These are phyloP conservation scores for Limnodromus scolopaceus DNA, from an alignment of 2,797 vertebrate genomes.

Conservation along the genomic window DNA sequence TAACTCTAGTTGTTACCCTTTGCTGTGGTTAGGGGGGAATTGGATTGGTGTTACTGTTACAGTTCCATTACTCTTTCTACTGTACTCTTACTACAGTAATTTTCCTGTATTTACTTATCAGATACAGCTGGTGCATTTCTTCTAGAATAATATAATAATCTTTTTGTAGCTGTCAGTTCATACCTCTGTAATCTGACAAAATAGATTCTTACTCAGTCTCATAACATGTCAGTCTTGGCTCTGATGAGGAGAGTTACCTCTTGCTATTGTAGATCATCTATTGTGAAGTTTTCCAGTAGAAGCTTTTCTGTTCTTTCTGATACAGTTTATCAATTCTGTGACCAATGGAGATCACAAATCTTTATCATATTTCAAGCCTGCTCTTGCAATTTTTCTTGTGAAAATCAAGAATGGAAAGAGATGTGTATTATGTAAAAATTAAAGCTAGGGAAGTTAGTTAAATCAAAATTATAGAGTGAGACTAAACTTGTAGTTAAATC, in stretches of 20 bases:
- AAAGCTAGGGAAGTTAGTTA: neutral
- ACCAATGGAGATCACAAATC: neutral
- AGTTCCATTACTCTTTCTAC: neutral
- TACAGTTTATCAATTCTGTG: neutral
- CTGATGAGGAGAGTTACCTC: conserved; percentile 5
- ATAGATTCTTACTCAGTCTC: neutral
- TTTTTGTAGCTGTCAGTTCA: conserved; percentile 32
- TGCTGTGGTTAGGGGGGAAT: neutral
- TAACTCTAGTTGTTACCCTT: too few species aligned
- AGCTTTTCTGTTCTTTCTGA: neutral
- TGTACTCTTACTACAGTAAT: neutral
- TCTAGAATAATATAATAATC: neutral
- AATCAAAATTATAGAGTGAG: neutral
- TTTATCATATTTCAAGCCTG: neutral
- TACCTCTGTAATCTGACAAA: conserved; percentile 18
- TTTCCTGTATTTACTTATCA: neutral
- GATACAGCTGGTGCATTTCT: conserved; percentile 3
- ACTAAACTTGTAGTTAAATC: neutral
- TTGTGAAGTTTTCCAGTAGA: neutral
- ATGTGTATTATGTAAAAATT: neutral
- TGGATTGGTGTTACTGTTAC: neutral
- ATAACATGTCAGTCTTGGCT: neutral
- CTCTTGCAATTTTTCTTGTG: neutral
- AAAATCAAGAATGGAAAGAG: neutral
- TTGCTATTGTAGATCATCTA: neutral